These are phyloP conservation scores for Probosciger aterrimus DNA, from an alignment of 2,113 vertebrate species.

Conservation along the genomic window DNA sequence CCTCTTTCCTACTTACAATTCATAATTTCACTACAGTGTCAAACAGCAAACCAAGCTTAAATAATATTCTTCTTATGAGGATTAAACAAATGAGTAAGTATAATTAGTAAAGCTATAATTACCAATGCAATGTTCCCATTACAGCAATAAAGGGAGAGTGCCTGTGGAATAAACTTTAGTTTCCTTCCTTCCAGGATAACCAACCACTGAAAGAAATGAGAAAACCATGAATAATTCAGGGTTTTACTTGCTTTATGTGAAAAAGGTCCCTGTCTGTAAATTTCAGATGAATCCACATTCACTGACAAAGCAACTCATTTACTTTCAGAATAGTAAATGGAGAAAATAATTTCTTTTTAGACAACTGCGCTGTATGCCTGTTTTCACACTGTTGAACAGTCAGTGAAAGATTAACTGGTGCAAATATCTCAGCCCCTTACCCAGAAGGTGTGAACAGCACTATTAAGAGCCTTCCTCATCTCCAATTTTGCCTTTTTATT, in stretches of 20 bases:
- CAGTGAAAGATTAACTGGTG: not conserved
- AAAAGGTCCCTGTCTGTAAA: not conserved
- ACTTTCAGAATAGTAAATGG: not conserved
- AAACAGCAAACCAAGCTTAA: not conserved
- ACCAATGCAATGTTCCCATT: not conserved
- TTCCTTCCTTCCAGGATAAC: not conserved
- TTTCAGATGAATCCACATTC: not conserved
- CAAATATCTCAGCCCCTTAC: not conserved
- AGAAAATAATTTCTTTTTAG: slow-evolving; percentile 14
- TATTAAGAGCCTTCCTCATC: not conserved
- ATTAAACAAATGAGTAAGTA: not conserved
- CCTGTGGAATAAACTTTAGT: not conserved
- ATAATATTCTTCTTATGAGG: not conserved
- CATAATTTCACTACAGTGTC: not conserved
- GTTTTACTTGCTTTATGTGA: not conserved
- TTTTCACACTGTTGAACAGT: not conserved
- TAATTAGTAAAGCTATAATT: slow-evolving; percentile 12
- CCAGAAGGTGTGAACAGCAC: not conserved
- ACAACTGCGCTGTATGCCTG: not conserved
- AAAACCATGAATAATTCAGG: slow-evolving; percentile 23
- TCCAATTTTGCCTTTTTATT: not conserved
- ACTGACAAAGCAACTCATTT: slow-evolving; percentile 19
- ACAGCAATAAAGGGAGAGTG: not conserved
- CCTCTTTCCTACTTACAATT: not conserved
- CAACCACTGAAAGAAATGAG: not conserved